Conservation (phyloP, 1,140 invertebrate species). For the Tachypleus tridentatus region DNA sequence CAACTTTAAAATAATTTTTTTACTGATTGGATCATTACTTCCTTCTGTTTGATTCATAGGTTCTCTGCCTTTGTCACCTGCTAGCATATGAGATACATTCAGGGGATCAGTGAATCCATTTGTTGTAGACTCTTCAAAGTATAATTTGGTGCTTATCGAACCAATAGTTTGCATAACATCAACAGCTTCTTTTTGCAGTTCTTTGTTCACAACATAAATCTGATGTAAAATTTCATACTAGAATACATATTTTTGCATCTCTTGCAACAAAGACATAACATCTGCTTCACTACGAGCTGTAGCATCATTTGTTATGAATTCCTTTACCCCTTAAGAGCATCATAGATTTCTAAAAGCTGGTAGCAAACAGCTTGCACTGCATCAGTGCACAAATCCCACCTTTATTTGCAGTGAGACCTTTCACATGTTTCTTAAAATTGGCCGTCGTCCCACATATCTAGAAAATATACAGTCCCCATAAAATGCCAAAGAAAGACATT, state of each 20-base stretch:
- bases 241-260: background rate
- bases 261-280: background rate
- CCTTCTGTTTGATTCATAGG: no score
- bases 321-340: background rate
- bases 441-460: background rate
- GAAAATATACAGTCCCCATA: background rate
- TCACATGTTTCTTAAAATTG: background rate
- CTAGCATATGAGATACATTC: no score
- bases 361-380: background rate
- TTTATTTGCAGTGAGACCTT: background rate
- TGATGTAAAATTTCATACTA: background rate
- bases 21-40: no score
- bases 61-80: no score
- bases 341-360: background rate
- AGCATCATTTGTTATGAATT: background rate
- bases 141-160: no score
- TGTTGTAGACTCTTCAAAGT: no score
- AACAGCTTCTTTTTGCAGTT: background rate
- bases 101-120: no score
- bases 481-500: background rate
- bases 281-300: background rate
- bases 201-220: slow-evolving; percentile 1
- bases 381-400: background rate
- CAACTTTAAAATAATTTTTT: no score
- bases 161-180: no score